A percentile compares a stretch with the other conserved stretches of the same genome.
phyloP scores from a whole-genome alignment of 2,888 invertebrate species.

The Drosophila recens region DNA sequence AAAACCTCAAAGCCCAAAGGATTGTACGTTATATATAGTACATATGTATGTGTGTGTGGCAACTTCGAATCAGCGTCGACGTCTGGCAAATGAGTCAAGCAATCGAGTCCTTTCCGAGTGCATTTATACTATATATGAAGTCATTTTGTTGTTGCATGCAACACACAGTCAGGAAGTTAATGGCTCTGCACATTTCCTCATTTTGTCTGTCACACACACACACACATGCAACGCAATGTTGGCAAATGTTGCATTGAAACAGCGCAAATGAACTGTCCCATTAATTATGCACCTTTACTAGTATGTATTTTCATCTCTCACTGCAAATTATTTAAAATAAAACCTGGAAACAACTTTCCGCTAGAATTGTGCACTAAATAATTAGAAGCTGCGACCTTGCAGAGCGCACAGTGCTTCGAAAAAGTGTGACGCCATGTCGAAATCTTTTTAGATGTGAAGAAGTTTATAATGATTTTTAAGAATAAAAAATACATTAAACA shows the following conservation, averaged over 20 bases:
- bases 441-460: not conserved
- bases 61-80: slow-evolving; percentile 1
- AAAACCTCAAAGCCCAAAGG: slow-evolving; percentile 13
- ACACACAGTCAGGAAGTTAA: slow-evolving; percentile 51
- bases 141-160: slow-evolving; percentile 16
- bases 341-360: slow-evolving; percentile 51
- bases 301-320: slow-evolving; percentile 32
- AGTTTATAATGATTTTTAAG: not conserved
- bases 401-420: slow-evolving; percentile 7
- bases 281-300: slow-evolving; percentile 43
- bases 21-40: not conserved
- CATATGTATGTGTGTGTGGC: not conserved
- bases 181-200: slow-evolving; percentile 56
- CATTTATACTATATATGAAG: slow-evolving; percentile 12
- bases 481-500: too few species aligned
- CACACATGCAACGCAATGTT: not conserved
- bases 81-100: slow-evolving; percentile 47
- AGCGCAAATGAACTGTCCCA: slow-evolving; percentile 58
- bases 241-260: slow-evolving; percentile 15
- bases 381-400: slow-evolving; percentile 37
- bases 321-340: slow-evolving; percentile 68
- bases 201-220: slow-evolving; percentile 22
- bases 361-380: slow-evolving; percentile 42
- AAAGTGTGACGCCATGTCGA: not conserved
- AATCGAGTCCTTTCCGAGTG: slow-evolving; percentile 25